Percentiles rank a stretch among this genome's conserved stretches.
Conservation (phyloP, 2,797 vertebrate species). For the Danio choprae region DNA sequence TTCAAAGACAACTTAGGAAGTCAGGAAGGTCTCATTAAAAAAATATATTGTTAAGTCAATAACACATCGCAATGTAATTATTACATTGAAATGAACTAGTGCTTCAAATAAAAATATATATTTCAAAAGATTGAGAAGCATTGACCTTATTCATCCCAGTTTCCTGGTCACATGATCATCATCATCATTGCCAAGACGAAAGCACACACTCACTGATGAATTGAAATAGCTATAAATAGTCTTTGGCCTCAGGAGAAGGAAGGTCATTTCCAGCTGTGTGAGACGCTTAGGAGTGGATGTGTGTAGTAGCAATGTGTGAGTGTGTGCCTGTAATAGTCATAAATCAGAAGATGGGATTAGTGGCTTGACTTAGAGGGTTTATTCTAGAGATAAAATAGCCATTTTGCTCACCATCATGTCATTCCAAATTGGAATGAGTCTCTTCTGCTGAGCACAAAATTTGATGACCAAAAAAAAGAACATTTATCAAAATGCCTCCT, state of each 20-base stretch:
- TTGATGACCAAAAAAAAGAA: neutral
- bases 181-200: slow-evolving; percentile 64
- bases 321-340: slow-evolving; percentile 6
- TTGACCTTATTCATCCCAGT: slow-evolving; percentile 10
- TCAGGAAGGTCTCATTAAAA: too few relatives aligned
- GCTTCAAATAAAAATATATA: neutral
- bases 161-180: slow-evolving; percentile 50
- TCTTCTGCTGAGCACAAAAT: neutral
- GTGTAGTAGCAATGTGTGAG: slow-evolving; percentile 11
- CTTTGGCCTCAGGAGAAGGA: slow-evolving; percentile 51
- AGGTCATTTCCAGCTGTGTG: slow-evolving; percentile 55
- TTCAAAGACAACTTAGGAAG: too few relatives aligned
- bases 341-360: neutral
- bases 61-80: too few relatives aligned
- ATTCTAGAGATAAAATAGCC: neutral
- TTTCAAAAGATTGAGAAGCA: neutral
- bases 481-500: too few relatives aligned
- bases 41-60: too few relatives aligned
- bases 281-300: slow-evolving; percentile 35
- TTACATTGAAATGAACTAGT: too few relatives aligned
- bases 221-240: slow-evolving; percentile 72
- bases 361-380: neutral
- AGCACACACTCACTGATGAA: slow-evolving; percentile 52
- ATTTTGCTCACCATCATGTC: neutral
- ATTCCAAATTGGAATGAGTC: neutral